Evolutionary conservation across 2,797 vertebrate genomes (phyloP).

Genomic region (Nyctalus aviator): DNA sequence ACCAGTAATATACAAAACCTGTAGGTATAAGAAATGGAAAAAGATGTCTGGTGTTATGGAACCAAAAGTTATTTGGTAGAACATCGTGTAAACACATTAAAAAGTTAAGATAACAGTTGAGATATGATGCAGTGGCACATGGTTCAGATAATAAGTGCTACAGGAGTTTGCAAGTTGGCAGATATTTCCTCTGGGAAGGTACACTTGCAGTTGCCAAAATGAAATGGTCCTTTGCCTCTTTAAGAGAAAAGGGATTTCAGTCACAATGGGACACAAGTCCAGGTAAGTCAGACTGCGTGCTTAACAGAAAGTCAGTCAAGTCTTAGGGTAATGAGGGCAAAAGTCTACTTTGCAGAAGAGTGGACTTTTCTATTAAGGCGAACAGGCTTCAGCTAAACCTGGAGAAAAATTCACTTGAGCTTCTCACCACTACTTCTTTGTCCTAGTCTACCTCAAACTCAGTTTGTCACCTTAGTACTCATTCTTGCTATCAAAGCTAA

Average conservation of each 20-base stretch:
- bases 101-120: slow-evolving; percentile 2
- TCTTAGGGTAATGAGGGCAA: slow-evolving; percentile 29
- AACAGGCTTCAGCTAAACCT: not conserved
- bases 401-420: not conserved
- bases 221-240: slow-evolving; percentile 68
- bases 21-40: not conserved
- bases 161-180: slow-evolving; percentile 56
- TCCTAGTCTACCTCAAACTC: not conserved
- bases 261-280: slow-evolving; percentile 15
- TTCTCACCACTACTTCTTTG: not conserved
- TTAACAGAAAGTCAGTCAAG: slow-evolving; percentile 68
- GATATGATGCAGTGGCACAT: not conserved
- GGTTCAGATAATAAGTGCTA: not conserved
- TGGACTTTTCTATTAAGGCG: not conserved
- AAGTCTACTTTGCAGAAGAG: not conserved
- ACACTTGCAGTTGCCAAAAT: slow-evolving; percentile 68
- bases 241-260: slow-evolving; percentile 73
- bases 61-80: not conserved
- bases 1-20: not conserved
- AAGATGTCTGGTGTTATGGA: not conserved
- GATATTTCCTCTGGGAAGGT: slow-evolving; percentile 74
- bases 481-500: not conserved
- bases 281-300: slow-evolving; percentile 63
- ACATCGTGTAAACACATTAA: not conserved
- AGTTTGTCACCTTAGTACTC: not conserved